Evolutionary conservation across 2,797 vertebrate species (phyloP).

Genomic region (Loriculus beryllinus): DNA sequence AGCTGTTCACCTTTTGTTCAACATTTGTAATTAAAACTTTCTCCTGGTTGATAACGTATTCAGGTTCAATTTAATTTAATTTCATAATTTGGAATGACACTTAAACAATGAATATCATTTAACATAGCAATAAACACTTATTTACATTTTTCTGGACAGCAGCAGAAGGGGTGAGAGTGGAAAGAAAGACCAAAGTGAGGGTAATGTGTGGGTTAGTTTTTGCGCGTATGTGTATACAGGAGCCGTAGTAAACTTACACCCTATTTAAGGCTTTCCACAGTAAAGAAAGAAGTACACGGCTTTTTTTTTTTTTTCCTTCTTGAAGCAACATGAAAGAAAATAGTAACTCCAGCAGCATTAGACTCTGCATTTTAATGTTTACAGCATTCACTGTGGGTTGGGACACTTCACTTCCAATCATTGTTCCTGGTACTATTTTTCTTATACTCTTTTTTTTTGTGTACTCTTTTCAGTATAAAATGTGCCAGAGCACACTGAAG

Average conservation of each 20-base stretch:
- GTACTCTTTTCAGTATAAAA: background rate
- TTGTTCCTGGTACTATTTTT: background rate
- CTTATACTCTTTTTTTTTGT: background rate
- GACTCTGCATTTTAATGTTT: background rate
- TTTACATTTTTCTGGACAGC: background rate
- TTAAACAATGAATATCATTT: background rate
- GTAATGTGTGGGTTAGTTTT: background rate
- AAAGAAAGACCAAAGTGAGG: background rate
- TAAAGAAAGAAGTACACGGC: background rate
- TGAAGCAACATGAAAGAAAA: background rate
- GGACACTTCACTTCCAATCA: background rate
- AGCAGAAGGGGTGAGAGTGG: background rate
- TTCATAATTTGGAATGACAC: background rate
- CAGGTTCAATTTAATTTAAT: background rate
- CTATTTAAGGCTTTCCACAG: background rate
- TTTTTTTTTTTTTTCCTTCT: rapidly evolving
- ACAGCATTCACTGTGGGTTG: background rate
- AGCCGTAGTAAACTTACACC: background rate
- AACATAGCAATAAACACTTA: background rate
- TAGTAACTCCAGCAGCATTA: background rate
- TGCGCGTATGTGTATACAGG: background rate
- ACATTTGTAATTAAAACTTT: background rate
- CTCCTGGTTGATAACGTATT: background rate
- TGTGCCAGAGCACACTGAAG: background rate
- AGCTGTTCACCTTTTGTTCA: background rate